Evolutionary conservation across 1,140 invertebrate genomes (phyloP), one percentile per base, ranked within the genome.

Genomic region (Bombyx mori): DNA sequence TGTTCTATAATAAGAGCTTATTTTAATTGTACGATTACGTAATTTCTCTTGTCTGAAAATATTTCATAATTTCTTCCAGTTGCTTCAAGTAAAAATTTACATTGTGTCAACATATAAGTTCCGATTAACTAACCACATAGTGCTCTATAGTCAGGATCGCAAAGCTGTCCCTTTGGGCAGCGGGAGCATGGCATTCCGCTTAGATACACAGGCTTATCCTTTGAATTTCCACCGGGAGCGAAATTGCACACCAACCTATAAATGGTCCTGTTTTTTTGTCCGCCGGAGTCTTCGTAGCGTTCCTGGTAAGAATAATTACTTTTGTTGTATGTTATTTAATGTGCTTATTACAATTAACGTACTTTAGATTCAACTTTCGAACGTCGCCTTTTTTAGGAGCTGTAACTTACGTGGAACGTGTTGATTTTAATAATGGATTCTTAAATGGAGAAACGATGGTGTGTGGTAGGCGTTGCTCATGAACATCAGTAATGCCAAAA

Each of bases 191-290:
- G 76, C 6, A 60, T 42, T 9, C 83, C 87, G 26, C 56, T 65
- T 45, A 46, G 54, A 61, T 89, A 89, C 7, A 89, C 76, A n/a
- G 84, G 43, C 61, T 73, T 53, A 12, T 79, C 74, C 8, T 72
- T 9, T 12, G 61, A 22, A 59, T 89, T 89, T 2, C 88, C 88
- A 43, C 65, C 66, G 1, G 84, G 84, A 7, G 77, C 73, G 65
- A 89, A 89, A 63, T 89, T 89, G 63, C 88, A 89, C 6, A 89
- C 86, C 26, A 87, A 66, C 63, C 78, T 81, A 60, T 77, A 67
- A 22, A 79, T 68, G n/a, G 61, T 71, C 54, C 66, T 68, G 18
- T 74, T 71, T 57, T 54, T 71, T 8, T 51, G 43, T n/a, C 49
- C 57, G 47, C 49, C 57, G 47, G 8, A 57, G 45, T 60, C 53